Conservation (phyloP, 2,113 vertebrate species). For the Hippopotamus amphibius region DNA sequence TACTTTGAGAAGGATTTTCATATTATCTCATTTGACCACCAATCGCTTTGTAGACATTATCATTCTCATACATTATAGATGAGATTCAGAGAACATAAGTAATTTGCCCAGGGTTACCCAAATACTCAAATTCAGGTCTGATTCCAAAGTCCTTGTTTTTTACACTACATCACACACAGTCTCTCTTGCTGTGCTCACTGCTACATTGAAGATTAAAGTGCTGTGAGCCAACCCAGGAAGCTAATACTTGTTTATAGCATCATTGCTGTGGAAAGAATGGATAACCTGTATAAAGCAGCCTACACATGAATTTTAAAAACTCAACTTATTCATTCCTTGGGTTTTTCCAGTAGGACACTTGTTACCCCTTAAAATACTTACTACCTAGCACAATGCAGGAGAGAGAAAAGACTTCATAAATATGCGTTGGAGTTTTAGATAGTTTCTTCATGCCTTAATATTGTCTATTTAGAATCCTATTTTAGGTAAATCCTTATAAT, state of each 20-base stretch:
- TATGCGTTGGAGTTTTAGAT: neutral
- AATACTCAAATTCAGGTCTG: neutral
- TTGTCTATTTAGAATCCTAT: neutral
- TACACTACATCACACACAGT: neutral
- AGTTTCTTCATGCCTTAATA: neutral
- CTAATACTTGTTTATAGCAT: neutral
- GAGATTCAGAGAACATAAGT: conserved; percentile 23
- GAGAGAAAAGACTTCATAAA: neutral
- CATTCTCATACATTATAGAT: neutral
- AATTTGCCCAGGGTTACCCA: neutral
- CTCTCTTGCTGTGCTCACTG: neutral
- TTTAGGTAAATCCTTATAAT: neutral
- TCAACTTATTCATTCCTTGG: neutral
- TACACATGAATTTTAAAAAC: neutral
- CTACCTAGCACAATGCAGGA: neutral
- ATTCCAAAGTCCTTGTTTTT: neutral
- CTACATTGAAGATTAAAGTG: neutral
- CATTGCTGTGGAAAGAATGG: neutral
- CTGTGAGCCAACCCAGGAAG: neutral
- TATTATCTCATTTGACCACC: neutral
- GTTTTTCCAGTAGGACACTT: neutral
- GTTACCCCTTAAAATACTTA: neutral
- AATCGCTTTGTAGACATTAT: neutral
- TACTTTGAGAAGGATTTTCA: conserved; percentile 27
- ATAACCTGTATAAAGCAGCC: neutral